These are phyloP conservation scores for Poecilia gillii DNA, from an alignment of 2,797 vertebrate species.

Conservation along the genomic window DNA sequence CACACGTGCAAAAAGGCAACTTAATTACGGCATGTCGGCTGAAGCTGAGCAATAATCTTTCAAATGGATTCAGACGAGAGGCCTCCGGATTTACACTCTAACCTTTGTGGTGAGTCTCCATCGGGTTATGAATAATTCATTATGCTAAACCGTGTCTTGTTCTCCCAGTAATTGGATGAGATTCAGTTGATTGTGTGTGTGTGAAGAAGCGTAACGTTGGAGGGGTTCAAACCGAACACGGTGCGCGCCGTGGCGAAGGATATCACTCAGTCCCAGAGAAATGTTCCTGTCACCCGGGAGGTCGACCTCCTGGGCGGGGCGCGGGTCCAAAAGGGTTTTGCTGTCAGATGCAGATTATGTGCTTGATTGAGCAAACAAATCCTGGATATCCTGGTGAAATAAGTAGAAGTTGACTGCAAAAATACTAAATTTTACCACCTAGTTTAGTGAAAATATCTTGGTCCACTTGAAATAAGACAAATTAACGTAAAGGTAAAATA, in stretches of 20 bases:
- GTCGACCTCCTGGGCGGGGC: conserved; percentile 21
- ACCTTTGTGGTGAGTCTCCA: conserved; percentile 52
- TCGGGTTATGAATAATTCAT: conserved; percentile 64
- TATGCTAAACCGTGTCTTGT: conserved; percentile 31
- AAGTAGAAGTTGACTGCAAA: too few species aligned
- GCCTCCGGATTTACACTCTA: conserved; percentile 45
- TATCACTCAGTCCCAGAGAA: background rate
- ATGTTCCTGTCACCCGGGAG: conserved; percentile 19
- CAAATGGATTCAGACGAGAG: conserved; percentile 53
- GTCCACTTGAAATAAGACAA: too few species aligned
- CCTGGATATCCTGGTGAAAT: background rate
- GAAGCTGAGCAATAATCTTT: conserved; percentile 58
- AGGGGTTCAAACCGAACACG: conserved; percentile 20
- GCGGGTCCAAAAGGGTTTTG: conserved; percentile 11
- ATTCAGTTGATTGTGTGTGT: conserved; percentile 16
- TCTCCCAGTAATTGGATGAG: conserved; percentile 42
- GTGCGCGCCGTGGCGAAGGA: background rate
- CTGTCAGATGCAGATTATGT: conserved; percentile 1
- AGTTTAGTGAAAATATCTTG: too few species aligned
- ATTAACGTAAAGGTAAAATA: too few species aligned
- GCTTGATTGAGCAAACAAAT: background rate
- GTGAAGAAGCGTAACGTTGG: conserved; percentile 4
- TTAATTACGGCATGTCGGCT: conserved; percentile 43
- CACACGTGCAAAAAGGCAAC: conserved; percentile 29
- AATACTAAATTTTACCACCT: too few species aligned